Base-by-base conservation (phyloP, 2,113 vertebrate genomes). In the Myocastor coypus region DNA sequence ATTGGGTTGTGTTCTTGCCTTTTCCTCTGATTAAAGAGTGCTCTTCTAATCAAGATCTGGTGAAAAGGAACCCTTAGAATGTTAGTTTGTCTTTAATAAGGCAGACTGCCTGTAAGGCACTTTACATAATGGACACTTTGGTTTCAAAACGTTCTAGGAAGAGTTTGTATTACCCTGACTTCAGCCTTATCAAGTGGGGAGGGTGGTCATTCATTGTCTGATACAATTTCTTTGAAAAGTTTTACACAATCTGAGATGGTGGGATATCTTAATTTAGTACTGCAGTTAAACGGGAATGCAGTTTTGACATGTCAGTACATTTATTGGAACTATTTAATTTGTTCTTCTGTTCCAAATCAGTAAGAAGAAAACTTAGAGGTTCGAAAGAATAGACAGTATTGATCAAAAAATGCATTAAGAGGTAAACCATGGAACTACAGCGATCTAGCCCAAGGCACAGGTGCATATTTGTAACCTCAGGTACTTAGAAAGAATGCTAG, bases 131-230 rank as follows among this genome's bases (percentile, higher is more conserved):
- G 24, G 34, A 73, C 81, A 42, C 13, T 71, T 87, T 61, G 75
- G 34, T 59, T 96, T 87, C 92, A 61, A 69, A n/a, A n/a, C 37
- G 88, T 78, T 88, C 40, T 81, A 83, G 11, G 64, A 90, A 94
- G 46, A 66, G 34, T 81, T 63, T 73, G 30, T 80, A 22, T 94
- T 89, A 63, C 14, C 20, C 50, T 57, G 40, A 42, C 55, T 55
- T 83, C 59, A 59, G 55, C 63, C 91, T 87, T 5, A 5, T 71
- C 4, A 28, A 4, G 24, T 4, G 0, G 32, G 50, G 19, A 14
- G 28, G 32, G 3, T 24, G 8, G 22, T 78, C 19, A 22, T 61
- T 93, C 3, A 2, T 40, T 92, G 11, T 16, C 5, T 59, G 9
- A 2, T 22, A 34, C 30, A 3, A 16, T 75, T 96, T 52, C 24